Evolutionary conservation across 92 coral and sea anemone species (phyloP).

Genomic region (Actinernus sp.): DNA sequence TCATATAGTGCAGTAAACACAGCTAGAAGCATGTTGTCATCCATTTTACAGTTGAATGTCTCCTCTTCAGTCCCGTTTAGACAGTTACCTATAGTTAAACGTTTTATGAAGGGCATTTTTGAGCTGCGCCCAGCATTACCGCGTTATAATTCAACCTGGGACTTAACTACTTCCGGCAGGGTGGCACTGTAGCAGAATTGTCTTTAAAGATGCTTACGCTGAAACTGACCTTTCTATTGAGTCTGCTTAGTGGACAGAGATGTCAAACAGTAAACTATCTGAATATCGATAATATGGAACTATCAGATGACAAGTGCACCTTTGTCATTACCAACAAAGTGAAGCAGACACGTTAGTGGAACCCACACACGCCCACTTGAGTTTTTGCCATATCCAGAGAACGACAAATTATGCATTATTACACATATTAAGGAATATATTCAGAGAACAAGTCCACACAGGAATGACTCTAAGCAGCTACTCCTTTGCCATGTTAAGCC

Average conservation of each 20-base stretch:
- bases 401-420: no score
- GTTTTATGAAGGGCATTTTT: conserved; percentile 57
- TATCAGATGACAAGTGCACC: no score
- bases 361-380: no score
- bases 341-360: no score
- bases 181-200: neutral
- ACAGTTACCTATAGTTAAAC: conserved; percentile 53
- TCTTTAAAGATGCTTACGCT: conserved; percentile 27
- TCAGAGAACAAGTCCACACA: no score
- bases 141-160: conserved; percentile 37
- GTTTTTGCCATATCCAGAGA: no score
- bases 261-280: conserved; percentile 32
- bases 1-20: conserved; percentile 59
- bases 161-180: conserved; percentile 25
- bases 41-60: conserved; percentile 36
- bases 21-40: conserved; percentile 56
- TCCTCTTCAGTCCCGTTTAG: conserved; percentile 32
- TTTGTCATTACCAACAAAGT: no score
- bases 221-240: conserved; percentile 20
- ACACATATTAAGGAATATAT: no score
- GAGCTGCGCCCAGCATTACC: conserved; percentile 54
- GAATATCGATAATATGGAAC: conserved; percentile 12
- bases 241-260: conserved; percentile 40
- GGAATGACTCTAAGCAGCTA: no score
- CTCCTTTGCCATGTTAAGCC: no score